A percentile compares a stretch with the other conserved stretches of the same genome.
Evolutionary conservation across 2,113 vertebrate species (phyloP).

Genomic region (Delphinapterus leucas): DNA sequence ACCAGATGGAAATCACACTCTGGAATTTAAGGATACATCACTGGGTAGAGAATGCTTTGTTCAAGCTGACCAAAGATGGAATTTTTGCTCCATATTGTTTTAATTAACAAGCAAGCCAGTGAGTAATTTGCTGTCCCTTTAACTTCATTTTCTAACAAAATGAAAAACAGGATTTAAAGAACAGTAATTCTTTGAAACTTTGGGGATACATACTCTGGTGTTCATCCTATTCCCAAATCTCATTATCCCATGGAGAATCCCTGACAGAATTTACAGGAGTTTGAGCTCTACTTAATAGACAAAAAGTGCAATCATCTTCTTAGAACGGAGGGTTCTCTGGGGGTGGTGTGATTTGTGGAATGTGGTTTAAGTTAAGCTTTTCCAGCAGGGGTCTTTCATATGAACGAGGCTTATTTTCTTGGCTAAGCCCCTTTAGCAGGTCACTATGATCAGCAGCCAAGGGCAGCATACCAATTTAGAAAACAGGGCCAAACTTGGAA

Average conservation of each 20-base stretch:
- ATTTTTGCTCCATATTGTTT: slow-evolving; percentile 15
- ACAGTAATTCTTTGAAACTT: slow-evolving; percentile 50
- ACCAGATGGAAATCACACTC: neutral
- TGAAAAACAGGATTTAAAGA: slow-evolving; percentile 33
- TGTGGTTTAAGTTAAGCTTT: slow-evolving; percentile 53
- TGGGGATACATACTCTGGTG: neutral
- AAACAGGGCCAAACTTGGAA: neutral
- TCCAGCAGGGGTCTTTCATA: neutral
- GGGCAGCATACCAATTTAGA: neutral
- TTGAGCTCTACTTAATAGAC: slow-evolving; percentile 25
- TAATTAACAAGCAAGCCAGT: neutral
- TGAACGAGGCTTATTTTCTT: neutral
- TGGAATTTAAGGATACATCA: neutral
- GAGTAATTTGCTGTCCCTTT: slow-evolving; percentile 25
- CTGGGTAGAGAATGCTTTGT: neutral
- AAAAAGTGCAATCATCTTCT: neutral
- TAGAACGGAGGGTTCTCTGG: neutral
- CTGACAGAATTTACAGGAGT: neutral
- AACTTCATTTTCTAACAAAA: slow-evolving; percentile 50
- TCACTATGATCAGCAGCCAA: neutral
- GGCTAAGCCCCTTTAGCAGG: neutral
- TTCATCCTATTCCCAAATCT: slow-evolving; percentile 56
- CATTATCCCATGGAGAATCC: slow-evolving; percentile 60
- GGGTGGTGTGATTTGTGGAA: slow-evolving; percentile 25
- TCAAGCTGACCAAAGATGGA: neutral